Evolutionary conservation across 2,888 invertebrate species (phyloP), one percentile per base, ranked within the genome.

Genomic region (Thymelicus lineola): DNA sequence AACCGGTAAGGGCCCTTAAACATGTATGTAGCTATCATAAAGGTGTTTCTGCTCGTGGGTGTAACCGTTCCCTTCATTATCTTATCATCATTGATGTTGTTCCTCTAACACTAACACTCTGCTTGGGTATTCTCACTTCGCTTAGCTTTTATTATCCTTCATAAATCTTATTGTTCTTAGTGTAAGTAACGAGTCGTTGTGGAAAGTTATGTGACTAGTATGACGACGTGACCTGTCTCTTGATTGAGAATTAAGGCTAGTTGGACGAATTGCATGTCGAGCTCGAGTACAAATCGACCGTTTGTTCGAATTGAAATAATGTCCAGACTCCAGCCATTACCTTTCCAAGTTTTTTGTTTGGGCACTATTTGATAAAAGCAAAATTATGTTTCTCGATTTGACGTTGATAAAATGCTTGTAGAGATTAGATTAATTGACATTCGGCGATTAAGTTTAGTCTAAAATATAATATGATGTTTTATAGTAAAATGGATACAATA

Each of bases 1-100:
- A 57, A 78, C 86, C 71, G 93, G 93, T 93, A 91, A 91, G 92
- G 78, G 72, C 70, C 69, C 69, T 59, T 72, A 57, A 50, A 74
- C 20, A 20, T 20, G 10, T 53, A 53, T 53, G 53, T 20, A 53
- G 53, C 53, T 17, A 66, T 64, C 68, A 53, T 5, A 70, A 63
- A 60, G 60, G 17, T 55, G 28, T 64, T 38, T 20, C 12, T 45
- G 9, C 17, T 48, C 35, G 15, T 48, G 48, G 55, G 55, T 64
- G 10, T 64, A 64, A 64, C 55, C 20, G 55, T 20, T 55, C 42
- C 20, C 42, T 20, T 64, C 55, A 53, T 28, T 60, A 53, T 42
- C 53, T 28, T 60, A 53, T 42, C 53, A 68, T 67, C 59, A 35
- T 58, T 58, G 35, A 7, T 55, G 36, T 9, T 42, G 42, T 12